These are phyloP conservation scores for Tipula helvola DNA, from an alignment of 2,888 invertebrate species.

Conservation along the genomic window DNA sequence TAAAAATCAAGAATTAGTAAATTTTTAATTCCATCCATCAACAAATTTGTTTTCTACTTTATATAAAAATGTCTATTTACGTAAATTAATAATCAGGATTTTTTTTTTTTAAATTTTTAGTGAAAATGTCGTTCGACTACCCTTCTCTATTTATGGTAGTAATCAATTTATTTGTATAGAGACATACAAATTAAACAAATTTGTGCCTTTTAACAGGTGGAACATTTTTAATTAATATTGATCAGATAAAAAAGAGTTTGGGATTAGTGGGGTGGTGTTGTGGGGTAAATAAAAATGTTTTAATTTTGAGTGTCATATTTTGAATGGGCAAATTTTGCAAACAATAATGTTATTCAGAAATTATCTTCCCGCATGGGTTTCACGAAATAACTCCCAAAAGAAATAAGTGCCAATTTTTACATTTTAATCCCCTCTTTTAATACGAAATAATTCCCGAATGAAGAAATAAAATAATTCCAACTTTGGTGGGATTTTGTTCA, in stretches of 20 bases:
- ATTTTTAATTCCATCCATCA: not conserved
- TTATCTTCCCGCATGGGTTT: too few species aligned
- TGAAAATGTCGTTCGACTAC: not conserved
- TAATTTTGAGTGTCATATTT: too few species aligned
- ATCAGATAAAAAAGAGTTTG: not conserved
- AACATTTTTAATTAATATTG: not conserved
- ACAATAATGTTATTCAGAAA: too few species aligned
- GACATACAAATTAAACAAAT: not conserved
- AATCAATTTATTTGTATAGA: not conserved
- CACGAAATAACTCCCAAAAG: too few species aligned
- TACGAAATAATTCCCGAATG: too few species aligned
- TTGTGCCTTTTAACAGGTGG: not conserved
- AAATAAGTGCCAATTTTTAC: too few species aligned
- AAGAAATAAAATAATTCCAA: too few species aligned
- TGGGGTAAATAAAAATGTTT: too few species aligned
- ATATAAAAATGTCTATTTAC: not conserved
- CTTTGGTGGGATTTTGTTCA: too few species aligned
- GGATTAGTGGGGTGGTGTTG: not conserved
- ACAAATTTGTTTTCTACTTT: not conserved
- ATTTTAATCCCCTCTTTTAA: too few species aligned
- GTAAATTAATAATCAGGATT: not conserved
- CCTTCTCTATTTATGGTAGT: not conserved
- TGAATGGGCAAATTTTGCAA: too few species aligned
- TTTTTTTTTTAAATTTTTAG: not conserved
- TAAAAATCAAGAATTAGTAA: not conserved